phyloP scores from a whole-genome alignment of 2,888 invertebrate species.

The Helobdella robusta region DNA sequence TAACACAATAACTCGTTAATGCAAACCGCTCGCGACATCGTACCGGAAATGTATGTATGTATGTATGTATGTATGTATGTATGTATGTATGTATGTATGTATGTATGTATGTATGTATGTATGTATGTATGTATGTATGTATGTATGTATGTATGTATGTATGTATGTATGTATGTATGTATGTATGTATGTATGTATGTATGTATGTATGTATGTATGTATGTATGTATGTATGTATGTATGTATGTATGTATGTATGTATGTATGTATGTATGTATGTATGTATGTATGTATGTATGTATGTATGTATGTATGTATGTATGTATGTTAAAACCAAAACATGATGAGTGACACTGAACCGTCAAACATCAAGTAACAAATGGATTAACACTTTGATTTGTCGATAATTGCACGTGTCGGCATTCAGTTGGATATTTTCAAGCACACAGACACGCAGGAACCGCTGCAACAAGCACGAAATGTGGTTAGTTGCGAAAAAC shows the following conservation, averaged over 20 bases:
- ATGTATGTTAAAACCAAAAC: not conserved
- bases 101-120: not conserved
- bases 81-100: not conserved
- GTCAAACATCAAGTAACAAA: no score
- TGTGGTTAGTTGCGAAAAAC: no score
- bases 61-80: conserved; percentile 2
- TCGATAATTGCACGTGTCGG: no score
- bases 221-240: conserved; percentile 1
- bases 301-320: not conserved
- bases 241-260: conserved; percentile 1
- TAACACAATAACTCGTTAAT: no score
- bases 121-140: conserved; percentile 1
- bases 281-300: not conserved
- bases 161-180: conserved; percentile 1
- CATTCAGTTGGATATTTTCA: no score
- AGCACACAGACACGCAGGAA: no score
- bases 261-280: conserved; percentile 1
- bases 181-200: conserved; percentile 1
- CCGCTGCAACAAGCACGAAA: no score
- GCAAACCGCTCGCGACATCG: no score
- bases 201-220: conserved; percentile 1
- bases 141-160: conserved; percentile 1
- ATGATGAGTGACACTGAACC: no score
- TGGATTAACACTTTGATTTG: no score
- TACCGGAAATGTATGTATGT: not conserved